These are phyloP conservation scores for Drosophila watanabei DNA, from an alignment of 1,140 invertebrate species.

Conservation along the genomic window DNA sequence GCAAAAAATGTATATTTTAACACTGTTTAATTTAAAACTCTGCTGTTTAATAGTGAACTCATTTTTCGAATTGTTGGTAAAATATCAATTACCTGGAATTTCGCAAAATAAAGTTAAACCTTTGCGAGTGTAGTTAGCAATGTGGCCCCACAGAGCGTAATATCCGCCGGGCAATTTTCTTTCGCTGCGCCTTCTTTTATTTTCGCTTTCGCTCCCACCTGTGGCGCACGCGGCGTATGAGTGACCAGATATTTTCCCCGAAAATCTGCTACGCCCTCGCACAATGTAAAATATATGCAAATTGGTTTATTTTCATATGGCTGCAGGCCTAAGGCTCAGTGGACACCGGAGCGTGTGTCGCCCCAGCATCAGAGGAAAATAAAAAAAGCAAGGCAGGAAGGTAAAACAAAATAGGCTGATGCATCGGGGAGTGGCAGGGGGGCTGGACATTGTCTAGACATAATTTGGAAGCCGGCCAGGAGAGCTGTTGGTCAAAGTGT, in stretches of 20 bases:
- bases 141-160: constrained; percentile 37
- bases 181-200: neutral
- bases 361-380: constrained; percentile 18
- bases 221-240: constrained; percentile 69
- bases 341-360: constrained; percentile 50
- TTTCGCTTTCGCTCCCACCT: constrained; percentile 45
- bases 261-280: constrained; percentile 36
- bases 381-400: constrained; percentile 8
- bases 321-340: constrained; percentile 22
- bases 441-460: constrained; percentile 60
- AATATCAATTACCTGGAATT: no score
- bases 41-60: neutral
- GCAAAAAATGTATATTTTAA: neutral
- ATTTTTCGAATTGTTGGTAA: neutral
- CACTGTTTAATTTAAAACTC: neutral
- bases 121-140: neutral
- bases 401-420: constrained; percentile 39
- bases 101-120: neutral
- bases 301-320: constrained; percentile 80
- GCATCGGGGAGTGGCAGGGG: neutral
- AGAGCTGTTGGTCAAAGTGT: constrained; percentile 1
- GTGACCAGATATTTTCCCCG: constrained; percentile 43
- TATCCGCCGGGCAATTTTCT: constrained; percentile 64
- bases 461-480: constrained; percentile 49
- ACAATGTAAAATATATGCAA: constrained; percentile 75